These are phyloP conservation scores for Rhynchophorus ferrugineus DNA, from an alignment of 1,140 invertebrate species.

Conservation along the genomic window DNA sequence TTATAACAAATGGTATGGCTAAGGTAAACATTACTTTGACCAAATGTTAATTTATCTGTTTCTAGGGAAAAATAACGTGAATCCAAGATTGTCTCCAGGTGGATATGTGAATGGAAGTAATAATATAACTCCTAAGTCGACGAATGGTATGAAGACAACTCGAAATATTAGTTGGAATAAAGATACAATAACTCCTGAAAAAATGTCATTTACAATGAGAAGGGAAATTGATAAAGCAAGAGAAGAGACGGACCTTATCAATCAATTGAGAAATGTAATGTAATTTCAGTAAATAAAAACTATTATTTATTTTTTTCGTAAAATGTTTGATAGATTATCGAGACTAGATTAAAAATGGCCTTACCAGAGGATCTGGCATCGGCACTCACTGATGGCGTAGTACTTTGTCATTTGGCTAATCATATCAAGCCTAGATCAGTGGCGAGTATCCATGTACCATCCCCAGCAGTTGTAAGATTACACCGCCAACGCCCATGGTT, in stretches of 20 bases:
- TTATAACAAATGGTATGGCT: constrained; percentile 27
- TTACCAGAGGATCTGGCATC: constrained; percentile 81
- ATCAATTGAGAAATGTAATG: constrained; percentile 74
- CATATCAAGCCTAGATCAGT: constrained; percentile 83
- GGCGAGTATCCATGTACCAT: constrained; percentile 89
- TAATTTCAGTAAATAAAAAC: constrained; percentile 4
- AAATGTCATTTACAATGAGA: constrained; percentile 85
- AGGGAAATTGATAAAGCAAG: constrained; percentile 82
- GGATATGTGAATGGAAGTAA: constrained; percentile 48
- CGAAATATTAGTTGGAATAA: constrained; percentile 61
- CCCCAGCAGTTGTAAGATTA: constrained; percentile 79
- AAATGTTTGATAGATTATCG: constrained; percentile 66
- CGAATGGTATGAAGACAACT: constrained; percentile 44
- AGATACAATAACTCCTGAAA: constrained; percentile 55
- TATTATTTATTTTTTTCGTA: not conserved
- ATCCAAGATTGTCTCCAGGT: constrained; percentile 34
- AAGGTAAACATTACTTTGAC: too few species aligned
- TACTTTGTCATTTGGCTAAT: constrained; percentile 89
- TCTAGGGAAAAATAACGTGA: not conserved
- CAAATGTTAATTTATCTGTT: not conserved
- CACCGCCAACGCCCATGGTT: too few species aligned
- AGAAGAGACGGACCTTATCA: constrained; percentile 80
- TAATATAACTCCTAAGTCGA: constrained; percentile 27
- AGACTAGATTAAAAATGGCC: constrained; percentile 80
- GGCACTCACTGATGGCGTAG: constrained; percentile 82